Evolutionary conservation across 64 coral and sea anemone genomes (phyloP).

Genomic region (Actinia equina): DNA sequence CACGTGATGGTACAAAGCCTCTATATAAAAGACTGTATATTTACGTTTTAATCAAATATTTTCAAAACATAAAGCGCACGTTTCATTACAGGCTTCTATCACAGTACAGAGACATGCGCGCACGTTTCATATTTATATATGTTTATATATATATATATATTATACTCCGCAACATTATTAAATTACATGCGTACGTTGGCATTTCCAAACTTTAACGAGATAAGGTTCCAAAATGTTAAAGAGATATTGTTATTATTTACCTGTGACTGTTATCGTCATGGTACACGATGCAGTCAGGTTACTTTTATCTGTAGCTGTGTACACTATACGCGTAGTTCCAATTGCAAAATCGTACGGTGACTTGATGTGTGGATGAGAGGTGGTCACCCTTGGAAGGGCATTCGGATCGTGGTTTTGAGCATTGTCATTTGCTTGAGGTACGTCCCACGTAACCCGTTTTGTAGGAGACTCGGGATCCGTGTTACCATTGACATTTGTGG

Average conservation of each 20-base stretch:
- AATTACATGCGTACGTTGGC: too few relatives aligned
- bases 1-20: too few relatives aligned
- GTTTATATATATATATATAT: too few relatives aligned
- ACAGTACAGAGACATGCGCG: too few relatives aligned
- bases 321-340: constrained; percentile 72
- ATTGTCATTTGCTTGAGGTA: constrained; percentile 64
- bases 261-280: constrained; percentile 63
- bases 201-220: too few relatives aligned
- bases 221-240: too few relatives aligned
- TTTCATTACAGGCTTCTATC: too few relatives aligned
- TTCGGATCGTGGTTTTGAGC: constrained; percentile 65
- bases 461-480: constrained; percentile 68
- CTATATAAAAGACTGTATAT: too few relatives aligned
- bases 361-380: constrained; percentile 43
- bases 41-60: too few relatives aligned
- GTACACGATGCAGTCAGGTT: constrained; percentile 58
- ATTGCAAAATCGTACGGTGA: constrained; percentile 86
- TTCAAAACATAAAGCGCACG: too few relatives aligned
- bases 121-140: too few relatives aligned
- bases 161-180: too few relatives aligned
- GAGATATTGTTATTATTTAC: constrained; percentile 15
- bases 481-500: constrained; percentile 24
- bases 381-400: constrained; percentile 59
- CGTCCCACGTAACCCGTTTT: constrained; percentile 53
- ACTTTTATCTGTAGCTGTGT: constrained; percentile 74